These are phyloP conservation scores for Caenorhabditis auriculariae DNA, from an alignment of 2,888 invertebrate genomes.

Conservation along the genomic window DNA sequence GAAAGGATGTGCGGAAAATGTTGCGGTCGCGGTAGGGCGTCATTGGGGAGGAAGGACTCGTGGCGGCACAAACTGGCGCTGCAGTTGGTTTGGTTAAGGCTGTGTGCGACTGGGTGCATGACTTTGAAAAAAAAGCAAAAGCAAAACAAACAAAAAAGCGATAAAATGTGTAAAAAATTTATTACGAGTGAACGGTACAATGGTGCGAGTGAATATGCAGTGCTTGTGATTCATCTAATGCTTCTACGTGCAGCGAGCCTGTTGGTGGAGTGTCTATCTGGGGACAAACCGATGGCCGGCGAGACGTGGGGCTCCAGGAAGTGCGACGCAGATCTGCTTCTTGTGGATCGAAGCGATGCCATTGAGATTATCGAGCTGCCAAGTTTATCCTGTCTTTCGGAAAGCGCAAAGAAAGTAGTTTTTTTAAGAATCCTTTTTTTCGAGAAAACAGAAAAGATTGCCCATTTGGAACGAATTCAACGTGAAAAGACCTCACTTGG, in stretches of 20 bases:
- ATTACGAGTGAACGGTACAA: too few relatives aligned
- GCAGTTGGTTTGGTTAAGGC: background rate
- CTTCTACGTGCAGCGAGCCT: slow-evolving; percentile 22
- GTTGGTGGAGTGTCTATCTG: slow-evolving; percentile 17
- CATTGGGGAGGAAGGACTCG: slow-evolving; percentile 23
- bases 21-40: slow-evolving; percentile 25
- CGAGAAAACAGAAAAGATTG: background rate
- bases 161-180: slow-evolving; percentile 9
- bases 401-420: background rate
- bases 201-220: background rate
- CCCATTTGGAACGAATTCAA: background rate
- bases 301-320: slow-evolving; percentile 40
- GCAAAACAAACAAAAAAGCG: background rate
- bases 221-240: slow-evolving; percentile 15
- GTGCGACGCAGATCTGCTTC: slow-evolving; percentile 43
- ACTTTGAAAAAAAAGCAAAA: slow-evolving; percentile 3
- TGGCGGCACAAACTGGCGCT: slow-evolving; percentile 31
- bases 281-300: slow-evolving; percentile 34
- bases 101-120: background rate
- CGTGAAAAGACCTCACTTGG: slow-evolving; percentile 23
- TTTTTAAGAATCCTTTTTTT: background rate
- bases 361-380: slow-evolving; percentile 47
- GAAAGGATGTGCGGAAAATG: slow-evolving; percentile 20
- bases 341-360: slow-evolving; percentile 44
- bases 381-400: background rate